Evolutionary conservation across 2,113 vertebrate genomes (phyloP), one percentile per base, ranked within the genome.

Genomic region (Tichodroma muraria): DNA sequence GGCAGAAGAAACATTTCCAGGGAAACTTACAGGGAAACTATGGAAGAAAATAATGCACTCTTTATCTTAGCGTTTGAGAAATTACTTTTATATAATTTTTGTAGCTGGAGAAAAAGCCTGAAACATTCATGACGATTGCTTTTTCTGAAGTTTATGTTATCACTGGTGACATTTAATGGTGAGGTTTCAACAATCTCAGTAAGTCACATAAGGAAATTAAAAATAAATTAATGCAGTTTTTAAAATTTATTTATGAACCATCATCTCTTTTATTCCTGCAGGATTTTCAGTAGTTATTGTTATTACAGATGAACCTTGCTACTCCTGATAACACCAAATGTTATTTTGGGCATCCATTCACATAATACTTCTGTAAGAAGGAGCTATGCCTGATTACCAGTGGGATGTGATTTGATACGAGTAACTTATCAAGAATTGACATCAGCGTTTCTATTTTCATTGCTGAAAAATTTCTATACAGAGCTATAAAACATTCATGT

Each of bases 341-440:
- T 95, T 98, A 98, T 98, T 98, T 97, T 97, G 86, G 95, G 97
- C 89, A 94, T 95, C 94, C 90, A 94, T 95, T 97, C 93, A 96
- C 86, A 80, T 83, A 95, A 95, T 88, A 91, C 96, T 97, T 95
- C 86, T 93, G 85, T 85, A 94, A 96, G 96, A 96, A 97, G 95
- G 95, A 97, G 93, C 61, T 75, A 85, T 93, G 86, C 82, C 90
- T 79, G 52, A 80, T 93, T 80, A 92, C 63, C 80, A 90, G 77
- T 61, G 87, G 90, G 90, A 97, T 93, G 80, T 91, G 96, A 96
- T 96, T 93, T 81, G 97, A 97, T 92, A 94, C 9, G 85, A 94
- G 90, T 83, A 94, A 95, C 56, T 93, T 94, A 93, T 95, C 93
- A 69, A 95, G 93, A 63, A 71, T 78, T 95, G 91, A 93, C 85